Evolutionary conservation across 2,888 invertebrate genomes (phyloP), one percentile per base, ranked within the genome.

Genomic region (Sinohyriopsis cumingii): DNA sequence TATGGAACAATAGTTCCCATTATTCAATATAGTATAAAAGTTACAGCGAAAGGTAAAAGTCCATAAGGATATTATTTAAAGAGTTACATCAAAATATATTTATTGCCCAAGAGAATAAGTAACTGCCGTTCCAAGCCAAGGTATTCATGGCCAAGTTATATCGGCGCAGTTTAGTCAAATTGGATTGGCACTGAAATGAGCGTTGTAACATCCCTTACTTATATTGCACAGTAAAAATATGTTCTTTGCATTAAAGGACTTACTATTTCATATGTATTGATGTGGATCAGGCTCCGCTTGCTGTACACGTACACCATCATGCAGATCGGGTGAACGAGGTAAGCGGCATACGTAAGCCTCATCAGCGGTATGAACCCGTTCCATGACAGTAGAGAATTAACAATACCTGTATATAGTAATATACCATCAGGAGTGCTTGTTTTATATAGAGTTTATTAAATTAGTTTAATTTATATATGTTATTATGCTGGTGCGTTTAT

Each of bases 301-400:
- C 80, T 79, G 76, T 75, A 84, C 53, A 83, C 73, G 65, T 83
- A 83, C 24, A 83, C 64, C 72, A 81, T 78, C 82, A 88, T 86
- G 63, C 87, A 72, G 55, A 88, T 71, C 3, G 88, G 88, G 66
- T 89, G 89, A 5, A 88, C 74, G 22, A 99, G 93, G 91, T 98
- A 99, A 55, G 97, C 95, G 90, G 97, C 96, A 91, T 97, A 99
- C 3, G 98, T 96, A 76, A 98, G 93, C 68, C 97, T 93, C 84
- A 96, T 96, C 65, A 99, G 92, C 0, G 98, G 98, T 84, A 96
- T 93, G 82, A 97, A 93, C 0, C 95, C 94, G 68, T 94, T 93
- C 91, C 95, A 95, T 0, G 95, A 95, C 60, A 99, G 92, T 64
- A 96, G 91, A 0, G 93, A 92, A 91, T 96, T 95, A 65, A 97